Evolutionary conservation across 2,797 vertebrate genomes (phyloP).

Genomic region (Hipposideros larvatus): DNA sequence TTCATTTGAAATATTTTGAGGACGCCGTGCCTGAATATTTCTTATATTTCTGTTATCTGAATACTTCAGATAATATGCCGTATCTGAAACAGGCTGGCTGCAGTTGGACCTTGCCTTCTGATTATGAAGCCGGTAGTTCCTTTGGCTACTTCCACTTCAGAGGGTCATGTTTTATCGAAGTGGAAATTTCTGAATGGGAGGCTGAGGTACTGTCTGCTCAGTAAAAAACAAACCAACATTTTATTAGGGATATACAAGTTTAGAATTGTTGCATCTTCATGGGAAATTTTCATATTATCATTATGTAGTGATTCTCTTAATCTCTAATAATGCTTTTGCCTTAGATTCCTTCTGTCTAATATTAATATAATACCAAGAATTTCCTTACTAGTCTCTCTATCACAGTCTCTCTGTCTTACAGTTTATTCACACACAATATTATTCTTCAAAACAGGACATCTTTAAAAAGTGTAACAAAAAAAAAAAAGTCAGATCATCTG

Average conservation of each 20-base stretch:
- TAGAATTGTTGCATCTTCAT: background rate
- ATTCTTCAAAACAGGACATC: background rate
- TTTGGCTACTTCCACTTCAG: background rate
- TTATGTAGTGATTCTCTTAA: background rate
- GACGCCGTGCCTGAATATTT: background rate
- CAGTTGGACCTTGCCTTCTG: background rate
- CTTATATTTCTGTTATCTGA: too few species aligned
- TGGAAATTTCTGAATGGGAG: slow-evolving; percentile 11
- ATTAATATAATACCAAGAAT: background rate
- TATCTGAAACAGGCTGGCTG: background rate
- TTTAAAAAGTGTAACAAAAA: background rate
- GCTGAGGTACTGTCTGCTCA: background rate
- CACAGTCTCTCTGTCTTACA: background rate
- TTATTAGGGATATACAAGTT: background rate
- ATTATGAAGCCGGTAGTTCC: background rate
- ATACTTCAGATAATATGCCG: too few species aligned
- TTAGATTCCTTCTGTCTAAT: background rate
- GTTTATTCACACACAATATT: background rate
- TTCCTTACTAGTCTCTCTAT: background rate
- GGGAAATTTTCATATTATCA: slow-evolving; percentile 1
- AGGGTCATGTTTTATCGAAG: background rate
- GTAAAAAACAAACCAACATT: background rate
- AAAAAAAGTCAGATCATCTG: background rate
- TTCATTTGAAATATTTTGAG: background rate
- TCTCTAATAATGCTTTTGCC: background rate